Base-by-base conservation (phyloP, 2,888 invertebrate species). In the Sthenelais limicola region DNA sequence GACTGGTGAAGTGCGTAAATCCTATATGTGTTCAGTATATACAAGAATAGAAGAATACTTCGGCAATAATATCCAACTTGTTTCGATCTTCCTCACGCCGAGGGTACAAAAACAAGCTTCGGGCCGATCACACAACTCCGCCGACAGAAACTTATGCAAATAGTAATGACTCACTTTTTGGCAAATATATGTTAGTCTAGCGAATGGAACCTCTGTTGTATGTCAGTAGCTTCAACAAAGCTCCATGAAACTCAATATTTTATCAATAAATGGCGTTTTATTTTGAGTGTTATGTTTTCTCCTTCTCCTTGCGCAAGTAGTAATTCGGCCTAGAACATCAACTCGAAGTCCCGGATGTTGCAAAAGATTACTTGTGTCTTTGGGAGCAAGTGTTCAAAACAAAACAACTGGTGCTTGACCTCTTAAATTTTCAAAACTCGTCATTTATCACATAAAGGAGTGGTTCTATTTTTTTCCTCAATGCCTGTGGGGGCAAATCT, bases 51-150 rank as follows among this genome's bases (percentile, higher is more conserved):
- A 62, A 62, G 62, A 62, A 62, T 62, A 62, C 38, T 62, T 62
- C 62, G 62, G 62, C 62, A 62, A 62, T 62, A 62, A 38, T 62
- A 62, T 62, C 62, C 62, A 62, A 62, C 62, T 62, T 62, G 62
- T 47, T 67, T 67, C 67, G 67, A 48, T 67, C 67, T 48, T 67
- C 67, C 49, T 47, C 67, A 48, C 48, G 67, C 47, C 48, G 47
- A 48, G 62, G 49, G 58, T 71, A 71, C 71, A 71, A 71, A 71
- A 71, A 71, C 71, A 71, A 71, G 71, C 58, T 71, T 56, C 47
- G 71, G 62, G 71, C 71, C 71, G 58, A 43, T 48, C 58, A 62
- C 71, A 56, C 52, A 33, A 51, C 68, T 68, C 68, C 51, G 52
- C 68, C 51, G 35, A 68, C 49, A 43, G 24, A 67, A 67, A 67